Evolutionary conservation across 2,113 vertebrate genomes (phyloP), one percentile per base, ranked within the genome.

Genomic region (Eretmochelys imbricata): DNA sequence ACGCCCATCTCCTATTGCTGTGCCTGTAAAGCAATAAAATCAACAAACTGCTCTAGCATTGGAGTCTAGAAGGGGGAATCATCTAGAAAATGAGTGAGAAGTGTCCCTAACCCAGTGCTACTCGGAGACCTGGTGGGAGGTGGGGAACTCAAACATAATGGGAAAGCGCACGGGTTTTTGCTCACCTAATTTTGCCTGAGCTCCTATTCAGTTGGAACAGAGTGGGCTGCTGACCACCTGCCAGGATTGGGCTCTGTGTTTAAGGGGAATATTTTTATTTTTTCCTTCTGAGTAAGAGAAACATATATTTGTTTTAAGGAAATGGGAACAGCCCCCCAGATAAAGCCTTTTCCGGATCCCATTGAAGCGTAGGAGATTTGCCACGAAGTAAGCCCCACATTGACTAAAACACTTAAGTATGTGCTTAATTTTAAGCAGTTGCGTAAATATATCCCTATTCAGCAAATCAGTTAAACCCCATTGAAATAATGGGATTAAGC

Each of bases 401-500:
- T 25, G 42, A 14, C 8, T 8, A 14, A 62, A 48, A 69, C 2
- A 3, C 84, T 10, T 38, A 5, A 46, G 2, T 48, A 72, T 25
- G 5, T 7, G 48, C 17, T 0, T 38, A 3, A 8, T 11, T 85
- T 46, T 50, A 13, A 27, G 88, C 19, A 7, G 46, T 51, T 2
- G 29, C 24, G 82, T 11, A 48, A 72, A 57, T 35, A 85, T 35
- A 50, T 10, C 14, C n/a, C 31, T 5, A 19, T 29, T 9, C 25
- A 78, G 75, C 75, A 78, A 78, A 78, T 10, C 65, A 20, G 12
- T 13, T 27, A 78, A 78, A 46, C 42, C 42, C 10, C 42, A 29
- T 25, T 27, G 13, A 35, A 31, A 38, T 38, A 72, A n/a, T 8
- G 19, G 17, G n/a, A n/a, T 10, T 17, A 69, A 19, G 35, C 62